phyloP scores from a whole-genome alignment of 2,888 invertebrate species.

The Odontomyia ornata region DNA sequence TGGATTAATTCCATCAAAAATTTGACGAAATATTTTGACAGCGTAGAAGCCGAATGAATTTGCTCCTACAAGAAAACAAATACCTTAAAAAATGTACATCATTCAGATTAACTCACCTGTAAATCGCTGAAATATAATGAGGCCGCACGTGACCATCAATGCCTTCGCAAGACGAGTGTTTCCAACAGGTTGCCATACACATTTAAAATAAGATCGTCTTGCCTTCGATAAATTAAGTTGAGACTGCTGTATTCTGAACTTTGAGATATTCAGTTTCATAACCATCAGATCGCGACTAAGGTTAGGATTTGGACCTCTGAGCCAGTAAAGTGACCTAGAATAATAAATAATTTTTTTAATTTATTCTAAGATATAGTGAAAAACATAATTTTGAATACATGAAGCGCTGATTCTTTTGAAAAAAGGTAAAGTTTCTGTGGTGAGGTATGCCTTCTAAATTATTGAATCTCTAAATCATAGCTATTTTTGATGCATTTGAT shows the following conservation, averaged over 20 bases:
- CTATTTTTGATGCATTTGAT: too few relatives aligned
- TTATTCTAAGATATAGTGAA: too few relatives aligned
- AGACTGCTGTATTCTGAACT: constrained; percentile 53
- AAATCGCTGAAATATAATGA: constrained; percentile 90
- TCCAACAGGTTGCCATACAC: constrained; percentile 54
- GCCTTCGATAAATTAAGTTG: background rate
- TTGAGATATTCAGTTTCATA: constrained; percentile 74
- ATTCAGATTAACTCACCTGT: constrained; percentile 53
- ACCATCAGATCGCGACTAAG: constrained; percentile 78
- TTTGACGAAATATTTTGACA: constrained; percentile 85
- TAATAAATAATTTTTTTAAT: too few relatives aligned
- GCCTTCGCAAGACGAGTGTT: constrained; percentile 72
- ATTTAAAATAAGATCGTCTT: too few relatives aligned
- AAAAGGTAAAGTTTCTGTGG: too few relatives aligned
- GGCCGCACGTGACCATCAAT: constrained; percentile 80
- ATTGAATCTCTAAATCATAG: too few relatives aligned
- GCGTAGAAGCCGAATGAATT: constrained; percentile 88
- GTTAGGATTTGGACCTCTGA: constrained; percentile 83
- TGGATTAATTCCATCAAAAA: constrained; percentile 82
- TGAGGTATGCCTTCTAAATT: too few relatives aligned
- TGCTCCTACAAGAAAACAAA: constrained; percentile 67
- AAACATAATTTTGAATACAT: too few relatives aligned
- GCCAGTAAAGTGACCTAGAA: constrained; percentile 74
- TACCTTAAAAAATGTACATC: background rate
- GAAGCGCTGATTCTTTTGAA: too few relatives aligned